phyloP scores from a whole-genome alignment of 2,113 vertebrate species.

The Anolis sagrei region DNA sequence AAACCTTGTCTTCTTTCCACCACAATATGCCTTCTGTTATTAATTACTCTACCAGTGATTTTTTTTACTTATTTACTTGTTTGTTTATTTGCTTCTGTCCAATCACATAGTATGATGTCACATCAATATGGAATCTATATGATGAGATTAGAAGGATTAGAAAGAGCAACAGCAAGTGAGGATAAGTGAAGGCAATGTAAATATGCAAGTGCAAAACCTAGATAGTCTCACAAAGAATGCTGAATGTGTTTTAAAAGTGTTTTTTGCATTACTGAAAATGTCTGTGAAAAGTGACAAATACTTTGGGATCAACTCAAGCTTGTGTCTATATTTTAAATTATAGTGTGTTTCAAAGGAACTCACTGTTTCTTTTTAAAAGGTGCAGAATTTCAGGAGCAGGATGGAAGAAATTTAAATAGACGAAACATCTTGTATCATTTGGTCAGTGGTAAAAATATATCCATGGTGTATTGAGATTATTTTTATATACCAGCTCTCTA shows the following conservation, averaged over 20 bases:
- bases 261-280: not conserved
- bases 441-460: conserved; percentile 9
- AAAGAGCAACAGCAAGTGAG: not conserved
- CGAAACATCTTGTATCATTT: not conserved
- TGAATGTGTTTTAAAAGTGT: not conserved
- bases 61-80: no score
- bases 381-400: not conserved
- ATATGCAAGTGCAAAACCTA: not conserved
- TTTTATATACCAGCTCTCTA: not conserved
- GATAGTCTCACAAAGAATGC: not conserved
- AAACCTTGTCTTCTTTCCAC: not conserved
- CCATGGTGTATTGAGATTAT: not conserved
- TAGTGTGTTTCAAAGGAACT: not conserved
- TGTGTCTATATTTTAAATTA: not conserved
- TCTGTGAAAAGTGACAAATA: not conserved
- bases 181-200: not conserved
- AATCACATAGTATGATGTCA: not conserved
- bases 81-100: not conserved
- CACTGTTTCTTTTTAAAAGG: not conserved
- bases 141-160: not conserved
- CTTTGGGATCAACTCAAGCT: not conserved
- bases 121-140: not conserved
- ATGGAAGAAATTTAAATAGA: not conserved
- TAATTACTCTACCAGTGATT: not conserved
- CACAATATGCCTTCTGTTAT: not conserved